Evolutionary conservation across 1,140 invertebrate species (phyloP).

Genomic region (Plodia interpunctella): DNA sequence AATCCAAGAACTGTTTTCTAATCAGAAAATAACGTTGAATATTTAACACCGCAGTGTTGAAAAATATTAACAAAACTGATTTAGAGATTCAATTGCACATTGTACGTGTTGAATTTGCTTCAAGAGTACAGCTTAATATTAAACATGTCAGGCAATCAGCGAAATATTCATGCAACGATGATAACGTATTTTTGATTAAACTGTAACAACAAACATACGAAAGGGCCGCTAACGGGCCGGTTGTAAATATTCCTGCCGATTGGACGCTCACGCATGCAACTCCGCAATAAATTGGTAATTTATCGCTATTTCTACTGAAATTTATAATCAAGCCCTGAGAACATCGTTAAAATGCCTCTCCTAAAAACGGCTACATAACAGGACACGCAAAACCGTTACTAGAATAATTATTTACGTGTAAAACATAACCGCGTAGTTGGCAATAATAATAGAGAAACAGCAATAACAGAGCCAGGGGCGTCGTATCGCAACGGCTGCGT

Average conservation of each 20-base stretch:
- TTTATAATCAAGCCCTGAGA: conserved; percentile 9
- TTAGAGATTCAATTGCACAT: too few relatives aligned
- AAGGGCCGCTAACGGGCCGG: not conserved
- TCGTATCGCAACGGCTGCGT: conserved; percentile 39
- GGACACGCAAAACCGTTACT: conserved; percentile 7
- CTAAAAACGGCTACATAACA: conserved; percentile 17
- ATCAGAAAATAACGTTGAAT: too few relatives aligned
- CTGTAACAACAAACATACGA: not conserved
- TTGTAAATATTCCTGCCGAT: not conserved
- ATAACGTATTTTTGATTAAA: not conserved
- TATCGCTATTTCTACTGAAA: conserved; percentile 14
- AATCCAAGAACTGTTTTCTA: too few relatives aligned
- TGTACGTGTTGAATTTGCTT: too few relatives aligned
- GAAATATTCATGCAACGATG: too few relatives aligned
- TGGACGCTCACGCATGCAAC: conserved; percentile 9
- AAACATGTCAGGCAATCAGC: too few relatives aligned
- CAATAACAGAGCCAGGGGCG: conserved; percentile 27
- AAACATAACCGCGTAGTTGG: conserved; percentile 15
- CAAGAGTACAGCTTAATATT: too few relatives aligned
- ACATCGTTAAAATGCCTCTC: not conserved
- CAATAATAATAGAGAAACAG: conserved; percentile 40
- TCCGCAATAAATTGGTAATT: not conserved
- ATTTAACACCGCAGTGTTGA: too few relatives aligned
- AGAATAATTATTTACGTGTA: conserved; percentile 16
- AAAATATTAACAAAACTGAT: too few relatives aligned